Conservation (phyloP, 2,888 invertebrate genomes). For the Cabera pusaria region DNA sequence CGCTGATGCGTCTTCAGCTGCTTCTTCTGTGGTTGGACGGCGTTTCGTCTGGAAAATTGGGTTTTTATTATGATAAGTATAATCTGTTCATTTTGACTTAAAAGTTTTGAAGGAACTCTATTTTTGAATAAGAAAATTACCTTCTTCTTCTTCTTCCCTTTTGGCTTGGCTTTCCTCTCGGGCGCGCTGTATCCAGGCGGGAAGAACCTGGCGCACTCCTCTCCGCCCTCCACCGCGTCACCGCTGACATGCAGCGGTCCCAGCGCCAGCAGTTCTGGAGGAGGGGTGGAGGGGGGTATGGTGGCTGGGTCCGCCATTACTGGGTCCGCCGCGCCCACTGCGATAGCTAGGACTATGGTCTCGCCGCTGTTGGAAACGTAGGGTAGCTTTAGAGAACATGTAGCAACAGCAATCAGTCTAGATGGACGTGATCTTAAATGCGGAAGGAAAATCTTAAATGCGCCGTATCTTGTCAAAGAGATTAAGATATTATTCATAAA, state of each 20-base stretch:
- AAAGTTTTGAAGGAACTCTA: too few species aligned
- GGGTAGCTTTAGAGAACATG: too few species aligned
- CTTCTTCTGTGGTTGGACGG: conserved; percentile 59
- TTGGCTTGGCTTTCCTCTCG: conserved; percentile 67
- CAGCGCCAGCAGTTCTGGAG: conserved; percentile 84
- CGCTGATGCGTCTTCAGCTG: conserved; percentile 44
- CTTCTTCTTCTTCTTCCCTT: conserved; percentile 82
- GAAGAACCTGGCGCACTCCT: conserved; percentile 87
- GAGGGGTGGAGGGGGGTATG: conserved; percentile 85
- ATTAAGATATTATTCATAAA: too few species aligned
- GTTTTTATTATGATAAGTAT: background rate
- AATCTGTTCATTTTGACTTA: background rate
- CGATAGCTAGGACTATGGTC: conserved; percentile 87
- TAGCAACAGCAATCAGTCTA: too few species aligned
- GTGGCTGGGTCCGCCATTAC: conserved; percentile 84
- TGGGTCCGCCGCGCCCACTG: conserved; percentile 85
- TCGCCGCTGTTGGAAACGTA: conserved; percentile 78
- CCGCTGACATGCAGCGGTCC: conserved; percentile 88
- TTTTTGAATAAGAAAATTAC: conserved; percentile 36
- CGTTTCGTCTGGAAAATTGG: conserved; percentile 55
- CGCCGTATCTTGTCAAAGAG: too few species aligned
- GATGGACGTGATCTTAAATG: too few species aligned
- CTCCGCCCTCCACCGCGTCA: conserved; percentile 85
- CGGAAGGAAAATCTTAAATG: too few species aligned
- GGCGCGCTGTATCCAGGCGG: conserved; percentile 85